Evolutionary conservation across 2,888 invertebrate genomes (phyloP).

Genomic region (Apeira syringaria): DNA sequence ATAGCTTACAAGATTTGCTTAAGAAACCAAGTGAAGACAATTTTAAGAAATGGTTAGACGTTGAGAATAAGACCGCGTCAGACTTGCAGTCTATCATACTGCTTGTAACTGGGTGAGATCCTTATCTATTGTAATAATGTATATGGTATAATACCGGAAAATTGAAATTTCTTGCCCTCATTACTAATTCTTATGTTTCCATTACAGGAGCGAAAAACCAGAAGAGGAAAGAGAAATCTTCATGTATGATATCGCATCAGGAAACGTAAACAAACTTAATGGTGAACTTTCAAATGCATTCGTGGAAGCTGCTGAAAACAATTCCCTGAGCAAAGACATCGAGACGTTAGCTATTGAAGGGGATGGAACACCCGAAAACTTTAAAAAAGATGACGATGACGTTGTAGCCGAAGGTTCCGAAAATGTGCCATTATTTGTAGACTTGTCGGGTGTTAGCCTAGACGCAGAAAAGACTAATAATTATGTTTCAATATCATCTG

Average conservation of each 20-base stretch:
- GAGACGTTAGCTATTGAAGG: conserved; percentile 82
- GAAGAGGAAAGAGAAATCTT: conserved; percentile 89
- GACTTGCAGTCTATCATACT: conserved; percentile 92
- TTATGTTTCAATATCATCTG: conserved; percentile 75
- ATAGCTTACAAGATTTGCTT: conserved; percentile 89
- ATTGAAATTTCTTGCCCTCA: too few species aligned
- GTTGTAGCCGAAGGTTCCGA: conserved; percentile 66
- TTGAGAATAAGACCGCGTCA: conserved; percentile 88
- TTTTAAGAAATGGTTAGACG: conserved; percentile 91
- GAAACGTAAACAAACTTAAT: conserved; percentile 89
- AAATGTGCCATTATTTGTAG: conserved; percentile 80
- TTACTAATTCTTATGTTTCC: conserved; percentile 15
- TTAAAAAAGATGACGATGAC: conserved; percentile 51
- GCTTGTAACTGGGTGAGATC: conserved; percentile 90
- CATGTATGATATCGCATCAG: conserved; percentile 92
- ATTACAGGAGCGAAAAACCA: conserved; percentile 69
- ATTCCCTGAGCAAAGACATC: conserved; percentile 87
- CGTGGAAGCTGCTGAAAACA: conserved; percentile 94
- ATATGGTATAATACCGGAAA: too few species aligned
- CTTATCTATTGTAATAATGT: too few species aligned
- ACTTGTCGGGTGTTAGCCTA: conserved; percentile 71
- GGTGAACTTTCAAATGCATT: conserved; percentile 93
- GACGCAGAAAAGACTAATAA: conserved; percentile 61
- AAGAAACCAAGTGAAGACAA: conserved; percentile 90
- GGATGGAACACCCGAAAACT: conserved; percentile 71